Evolutionary conservation across 1,140 invertebrate species (phyloP).

Genomic region (Dinoponera quadriceps): DNA sequence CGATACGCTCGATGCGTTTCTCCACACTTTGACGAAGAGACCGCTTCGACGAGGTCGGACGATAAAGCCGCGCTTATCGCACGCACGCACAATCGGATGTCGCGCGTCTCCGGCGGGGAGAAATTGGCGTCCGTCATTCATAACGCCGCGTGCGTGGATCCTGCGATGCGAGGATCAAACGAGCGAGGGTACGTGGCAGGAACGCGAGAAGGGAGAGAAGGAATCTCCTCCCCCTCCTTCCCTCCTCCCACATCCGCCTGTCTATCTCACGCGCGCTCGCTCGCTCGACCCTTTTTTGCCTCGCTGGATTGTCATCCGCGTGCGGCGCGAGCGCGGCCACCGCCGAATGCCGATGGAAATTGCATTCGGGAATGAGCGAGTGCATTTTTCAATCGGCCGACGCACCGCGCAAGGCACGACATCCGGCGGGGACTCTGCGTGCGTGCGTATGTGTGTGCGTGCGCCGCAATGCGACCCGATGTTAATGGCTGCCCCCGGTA

Average conservation of each 20-base stretch:
- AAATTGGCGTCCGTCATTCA: conserved; percentile 66
- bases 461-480: conserved; percentile 31
- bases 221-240: conserved; percentile 42
- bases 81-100: no score
- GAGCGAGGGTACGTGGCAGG: neutral
- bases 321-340: conserved; percentile 48
- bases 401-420: conserved; percentile 4
- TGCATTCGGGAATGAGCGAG: conserved; percentile 64
- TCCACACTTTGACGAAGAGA: conserved; percentile 1
- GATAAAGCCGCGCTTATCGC: no score
- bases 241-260: conserved; percentile 6
- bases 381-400: conserved; percentile 71
- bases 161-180: neutral
- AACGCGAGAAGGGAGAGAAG: conserved; percentile 23
- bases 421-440: conserved; percentile 10
- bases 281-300: conserved; percentile 63
- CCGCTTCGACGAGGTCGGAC: no score
- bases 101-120: neutral
- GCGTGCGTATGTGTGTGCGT: neutral
- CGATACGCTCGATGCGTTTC: neutral
- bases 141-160: conserved; percentile 46
- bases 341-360: conserved; percentile 71
- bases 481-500: conserved; percentile 58
- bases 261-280: conserved; percentile 27
- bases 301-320: conserved; percentile 68